Evolutionary conservation across 2,888 invertebrate species (phyloP).

Genomic region (Autographa gamma): DNA sequence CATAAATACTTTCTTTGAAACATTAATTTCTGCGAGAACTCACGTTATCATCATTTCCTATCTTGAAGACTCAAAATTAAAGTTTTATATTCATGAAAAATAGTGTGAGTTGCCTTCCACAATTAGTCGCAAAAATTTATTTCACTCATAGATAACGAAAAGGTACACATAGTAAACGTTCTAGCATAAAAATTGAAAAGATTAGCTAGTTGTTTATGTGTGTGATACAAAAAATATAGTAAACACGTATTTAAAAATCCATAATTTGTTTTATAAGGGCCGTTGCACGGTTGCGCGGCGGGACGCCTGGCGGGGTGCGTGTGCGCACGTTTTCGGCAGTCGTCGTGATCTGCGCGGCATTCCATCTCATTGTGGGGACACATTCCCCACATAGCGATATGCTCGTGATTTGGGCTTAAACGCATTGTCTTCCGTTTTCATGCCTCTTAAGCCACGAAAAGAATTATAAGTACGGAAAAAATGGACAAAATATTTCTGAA

Average conservation of each 20-base stretch:
- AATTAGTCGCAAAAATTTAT: background rate
- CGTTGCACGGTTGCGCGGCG: conserved; percentile 34
- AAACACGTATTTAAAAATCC: conserved; percentile 18
- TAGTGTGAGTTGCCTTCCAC: too few relatives aligned
- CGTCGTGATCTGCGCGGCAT: conserved; percentile 71
- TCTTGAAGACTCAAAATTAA: too few relatives aligned
- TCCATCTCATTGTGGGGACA: conserved; percentile 64
- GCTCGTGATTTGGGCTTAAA: conserved; percentile 75
- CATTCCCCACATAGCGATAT: conserved; percentile 83
- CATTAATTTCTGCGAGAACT: too few relatives aligned
- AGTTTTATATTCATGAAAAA: too few relatives aligned
- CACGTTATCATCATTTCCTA: too few relatives aligned
- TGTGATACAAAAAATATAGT: background rate
- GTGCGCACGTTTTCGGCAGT: conserved; percentile 79
- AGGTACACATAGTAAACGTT: background rate
- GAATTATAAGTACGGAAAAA: conserved; percentile 36
- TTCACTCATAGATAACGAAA: background rate
- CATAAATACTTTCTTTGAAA: too few relatives aligned
- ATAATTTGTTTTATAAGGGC: conserved; percentile 52
- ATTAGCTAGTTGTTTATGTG: background rate
- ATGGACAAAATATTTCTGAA: conserved; percentile 36
- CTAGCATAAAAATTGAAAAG: background rate
- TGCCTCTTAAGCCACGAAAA: conserved; percentile 61
- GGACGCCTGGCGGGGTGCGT: conserved; percentile 67
- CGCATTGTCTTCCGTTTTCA: conserved; percentile 78